A percentile compares a stretch with the other conserved stretches of the same genome.
Conservation (phyloP, 2,113 vertebrate species). For the Rana temporaria region DNA sequence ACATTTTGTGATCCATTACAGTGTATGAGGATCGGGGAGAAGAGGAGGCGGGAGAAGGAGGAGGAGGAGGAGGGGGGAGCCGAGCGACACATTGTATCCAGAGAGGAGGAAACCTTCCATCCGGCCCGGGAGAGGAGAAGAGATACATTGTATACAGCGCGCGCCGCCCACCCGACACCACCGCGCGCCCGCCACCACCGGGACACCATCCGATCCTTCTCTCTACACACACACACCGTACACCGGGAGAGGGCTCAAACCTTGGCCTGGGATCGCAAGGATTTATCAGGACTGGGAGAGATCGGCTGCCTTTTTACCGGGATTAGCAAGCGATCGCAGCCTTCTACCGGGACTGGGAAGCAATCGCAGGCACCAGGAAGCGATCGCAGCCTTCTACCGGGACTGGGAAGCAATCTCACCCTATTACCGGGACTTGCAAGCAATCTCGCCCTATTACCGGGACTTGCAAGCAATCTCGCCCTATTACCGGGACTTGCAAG, state of each 20-base stretch:
- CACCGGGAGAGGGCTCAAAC: too few relatives aligned
- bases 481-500: too few relatives aligned
- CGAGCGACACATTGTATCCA: constrained; percentile 57
- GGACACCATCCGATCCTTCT: too few relatives aligned
- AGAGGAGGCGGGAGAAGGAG: not conserved
- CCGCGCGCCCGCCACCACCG: too few relatives aligned
- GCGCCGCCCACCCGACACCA: too few relatives aligned
- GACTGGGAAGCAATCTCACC: too few relatives aligned
- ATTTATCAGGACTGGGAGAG: not conserved
- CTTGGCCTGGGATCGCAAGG: not conserved
- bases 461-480: too few relatives aligned
- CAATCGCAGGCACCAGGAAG: too few relatives aligned
- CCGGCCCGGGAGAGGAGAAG: not conserved
- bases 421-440: not conserved
- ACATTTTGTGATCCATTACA: constrained; percentile 53
- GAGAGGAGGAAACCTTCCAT: constrained; percentile 8
- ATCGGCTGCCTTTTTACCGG: too few relatives aligned
- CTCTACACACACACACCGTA: too few relatives aligned
- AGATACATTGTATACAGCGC: too few relatives aligned
- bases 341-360: not conserved
- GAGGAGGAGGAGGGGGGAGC: constrained; percentile 24
- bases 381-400: not conserved
- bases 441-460: too few relatives aligned
- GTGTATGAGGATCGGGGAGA: constrained; percentile 9
- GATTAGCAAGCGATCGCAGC: not conserved